Evolutionary conservation across 2,797 vertebrate species (phyloP).

Genomic region (Enteromius anoplus): DNA sequence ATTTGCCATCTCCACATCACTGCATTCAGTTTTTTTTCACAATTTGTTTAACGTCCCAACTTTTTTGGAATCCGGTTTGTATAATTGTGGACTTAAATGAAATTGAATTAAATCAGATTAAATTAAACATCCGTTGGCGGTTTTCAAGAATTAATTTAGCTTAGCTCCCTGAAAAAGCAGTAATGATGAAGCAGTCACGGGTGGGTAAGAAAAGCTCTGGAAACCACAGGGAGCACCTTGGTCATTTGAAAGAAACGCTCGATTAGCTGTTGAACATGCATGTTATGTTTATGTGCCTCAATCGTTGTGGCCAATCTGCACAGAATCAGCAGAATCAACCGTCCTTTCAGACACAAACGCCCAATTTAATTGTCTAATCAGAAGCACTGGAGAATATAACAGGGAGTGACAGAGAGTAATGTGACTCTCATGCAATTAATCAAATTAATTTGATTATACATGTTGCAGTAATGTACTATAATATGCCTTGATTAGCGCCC

Average conservation of each 20-base stretch:
- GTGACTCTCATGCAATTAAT: slow-evolving; percentile 24
- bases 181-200: neutral
- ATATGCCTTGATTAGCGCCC: slow-evolving; percentile 45
- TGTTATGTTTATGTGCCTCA: neutral
- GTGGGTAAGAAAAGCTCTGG: neutral
- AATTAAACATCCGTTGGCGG: neutral
- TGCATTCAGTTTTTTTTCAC: too few relatives aligned
- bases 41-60: too few relatives aligned
- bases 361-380: slow-evolving; percentile 64
- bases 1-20: too few relatives aligned
- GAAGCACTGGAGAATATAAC: slow-evolving; percentile 63
- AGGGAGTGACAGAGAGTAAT: slow-evolving; percentile 56
- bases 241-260: neutral
- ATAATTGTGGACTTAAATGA: neutral
- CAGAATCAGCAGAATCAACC: slow-evolving; percentile 66
- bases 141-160: slow-evolving; percentile 13
- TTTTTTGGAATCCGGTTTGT: too few relatives aligned
- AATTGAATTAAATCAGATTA: neutral
- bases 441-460: slow-evolving; percentile 53
- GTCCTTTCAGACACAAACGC: slow-evolving; percentile 61
- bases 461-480: slow-evolving; percentile 47
- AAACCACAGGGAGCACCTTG: neutral
- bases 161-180: neutral
- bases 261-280: slow-evolving; percentile 10
- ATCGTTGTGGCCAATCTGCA: slow-evolving; percentile 30